Conservation (phyloP, 1,140 invertebrate genomes). For the Drosophila aff. region DNA sequence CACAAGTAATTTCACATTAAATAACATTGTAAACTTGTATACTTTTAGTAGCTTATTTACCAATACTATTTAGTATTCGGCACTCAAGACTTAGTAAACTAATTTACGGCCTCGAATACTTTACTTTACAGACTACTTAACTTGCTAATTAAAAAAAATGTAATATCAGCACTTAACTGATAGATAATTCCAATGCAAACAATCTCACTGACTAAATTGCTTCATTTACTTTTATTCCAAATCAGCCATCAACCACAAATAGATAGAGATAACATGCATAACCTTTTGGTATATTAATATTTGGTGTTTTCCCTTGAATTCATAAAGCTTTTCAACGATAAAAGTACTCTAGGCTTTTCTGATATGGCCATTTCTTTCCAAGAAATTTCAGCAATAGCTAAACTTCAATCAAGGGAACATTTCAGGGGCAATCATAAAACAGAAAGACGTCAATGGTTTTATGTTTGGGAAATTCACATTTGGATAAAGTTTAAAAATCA, state of each 20-base stretch:
- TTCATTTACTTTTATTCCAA: constrained; percentile 13
- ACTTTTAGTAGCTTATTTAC: not conserved
- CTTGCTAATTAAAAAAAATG: constrained; percentile 12
- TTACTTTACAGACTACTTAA: constrained; percentile 4
- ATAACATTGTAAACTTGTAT: not conserved
- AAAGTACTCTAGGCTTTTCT: constrained; percentile 1
- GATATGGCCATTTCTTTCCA: not conserved
- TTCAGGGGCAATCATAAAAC: not conserved
- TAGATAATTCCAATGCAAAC: constrained; percentile 13
- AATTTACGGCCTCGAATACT: not conserved
- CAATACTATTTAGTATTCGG: not conserved
- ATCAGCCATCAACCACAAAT: constrained; percentile 6
- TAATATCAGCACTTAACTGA: constrained; percentile 19
- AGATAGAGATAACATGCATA: constrained; percentile 1
- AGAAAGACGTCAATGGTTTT: not conserved
- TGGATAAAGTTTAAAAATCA: not conserved
- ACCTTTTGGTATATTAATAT: not conserved
- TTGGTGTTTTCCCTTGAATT: constrained; percentile 1
- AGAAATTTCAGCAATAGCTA: not conserved
- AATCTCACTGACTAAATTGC: not conserved
- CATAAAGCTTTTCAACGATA: constrained; percentile 4
- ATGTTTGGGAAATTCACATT: not conserved
- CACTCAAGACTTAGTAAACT: not conserved
- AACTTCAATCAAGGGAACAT: not conserved
- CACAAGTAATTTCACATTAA: not conserved